Conservation (phyloP, 2,888 invertebrate species). For the Epsilonema sp. region DNA sequence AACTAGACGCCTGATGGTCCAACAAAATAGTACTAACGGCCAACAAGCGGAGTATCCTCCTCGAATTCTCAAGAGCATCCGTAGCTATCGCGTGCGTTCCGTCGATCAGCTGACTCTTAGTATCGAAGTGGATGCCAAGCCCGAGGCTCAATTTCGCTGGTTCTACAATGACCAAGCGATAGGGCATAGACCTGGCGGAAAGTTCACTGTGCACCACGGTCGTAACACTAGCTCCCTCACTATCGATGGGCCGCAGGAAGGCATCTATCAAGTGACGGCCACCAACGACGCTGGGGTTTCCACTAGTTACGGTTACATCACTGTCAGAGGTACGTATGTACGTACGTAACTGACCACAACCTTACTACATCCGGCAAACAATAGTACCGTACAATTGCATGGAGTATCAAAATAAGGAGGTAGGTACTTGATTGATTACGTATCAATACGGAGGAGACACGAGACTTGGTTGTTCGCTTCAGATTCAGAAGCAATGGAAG, state of each 20-base stretch:
- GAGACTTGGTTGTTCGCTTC: too few species aligned
- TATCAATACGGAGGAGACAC: too few species aligned
- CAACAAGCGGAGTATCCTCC: too few species aligned
- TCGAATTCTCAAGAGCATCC: too few species aligned
- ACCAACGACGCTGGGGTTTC: constrained; percentile 70
- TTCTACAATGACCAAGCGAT: constrained; percentile 18
- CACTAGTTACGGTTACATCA: constrained; percentile 25
- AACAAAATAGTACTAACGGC: too few species aligned
- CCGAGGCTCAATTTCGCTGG: constrained; percentile 19
- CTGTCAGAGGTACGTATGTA: constrained; percentile 12
- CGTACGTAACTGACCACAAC: too few species aligned
- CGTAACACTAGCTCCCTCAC: not conserved
- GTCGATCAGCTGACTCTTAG: not conserved
- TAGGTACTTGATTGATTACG: too few species aligned
- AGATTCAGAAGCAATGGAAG: too few species aligned
- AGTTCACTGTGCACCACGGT: not conserved
- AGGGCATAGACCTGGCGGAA: not conserved
- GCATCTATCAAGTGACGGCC: constrained; percentile 63
- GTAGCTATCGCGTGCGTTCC: not conserved
- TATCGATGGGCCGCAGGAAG: constrained; percentile 29
- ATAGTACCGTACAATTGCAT: too few species aligned
- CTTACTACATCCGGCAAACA: too few species aligned
- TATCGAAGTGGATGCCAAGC: constrained; percentile 13
- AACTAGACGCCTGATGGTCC: too few species aligned
- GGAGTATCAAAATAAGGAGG: not conserved